Conservation (phyloP, 2,888 invertebrate genomes). For the Ommatoiulus sabulosus region DNA sequence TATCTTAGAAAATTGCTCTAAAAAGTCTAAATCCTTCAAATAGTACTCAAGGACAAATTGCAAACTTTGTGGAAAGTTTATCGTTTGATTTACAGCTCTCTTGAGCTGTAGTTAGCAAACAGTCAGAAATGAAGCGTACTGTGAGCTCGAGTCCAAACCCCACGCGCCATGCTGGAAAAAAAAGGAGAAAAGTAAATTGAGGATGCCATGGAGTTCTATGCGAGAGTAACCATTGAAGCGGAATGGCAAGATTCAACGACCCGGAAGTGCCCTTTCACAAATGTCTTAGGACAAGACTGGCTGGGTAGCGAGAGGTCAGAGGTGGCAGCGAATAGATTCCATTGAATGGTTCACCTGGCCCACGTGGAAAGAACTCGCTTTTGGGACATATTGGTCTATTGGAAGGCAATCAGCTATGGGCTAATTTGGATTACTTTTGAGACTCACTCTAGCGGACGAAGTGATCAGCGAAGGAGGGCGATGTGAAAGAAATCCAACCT, state of each 20-base stretch:
- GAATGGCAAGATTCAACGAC: constrained; percentile 41
- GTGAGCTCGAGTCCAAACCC: not conserved
- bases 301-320: constrained; percentile 2
- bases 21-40: no score
- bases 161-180: not conserved
- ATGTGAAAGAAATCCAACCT: not conserved
- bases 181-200: not conserved
- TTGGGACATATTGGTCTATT: constrained; percentile 45
- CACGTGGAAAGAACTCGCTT: constrained; percentile 36
- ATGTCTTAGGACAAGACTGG: not conserved
- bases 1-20: no score
- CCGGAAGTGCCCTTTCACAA: constrained; percentile 15
- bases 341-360: constrained; percentile 29
- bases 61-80: no score
- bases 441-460: constrained; percentile 45
- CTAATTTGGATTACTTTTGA: constrained; percentile 44
- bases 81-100: not conserved
- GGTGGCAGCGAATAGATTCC: constrained; percentile 23
- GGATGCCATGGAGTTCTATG: not conserved
- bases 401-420: constrained; percentile 47
- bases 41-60: no score
- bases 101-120: not conserved
- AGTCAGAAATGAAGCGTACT: not conserved
- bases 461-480: constrained; percentile 25
- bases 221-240: not conserved